Evolutionary conservation across 2,797 vertebrate species (phyloP), one percentile per base, ranked within the genome.

Genomic region (Carapus acus): DNA sequence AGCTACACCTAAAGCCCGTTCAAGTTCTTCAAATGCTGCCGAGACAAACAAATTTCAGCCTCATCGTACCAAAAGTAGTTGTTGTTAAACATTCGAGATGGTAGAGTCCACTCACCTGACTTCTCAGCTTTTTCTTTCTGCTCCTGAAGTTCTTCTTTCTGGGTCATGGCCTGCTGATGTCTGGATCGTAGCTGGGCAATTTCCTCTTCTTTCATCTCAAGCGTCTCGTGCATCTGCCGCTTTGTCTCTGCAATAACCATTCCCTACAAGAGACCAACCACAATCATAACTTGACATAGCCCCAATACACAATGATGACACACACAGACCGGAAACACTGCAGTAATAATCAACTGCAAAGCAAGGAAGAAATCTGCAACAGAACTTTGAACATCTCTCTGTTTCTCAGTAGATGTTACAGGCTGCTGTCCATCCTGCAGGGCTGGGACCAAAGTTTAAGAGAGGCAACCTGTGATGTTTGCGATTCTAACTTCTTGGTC

Each of bases 231-330:
- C 94, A 98, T 98, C 76, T 98, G 96, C 7, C 94, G 86, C 80
- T 99, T 97, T 18, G 94, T 96, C 86, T 99, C 94, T 27, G 96
- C 94, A 56, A 98, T 96, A 27, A 98, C 93, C 94, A 98, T 97
- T 49, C 94, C 96, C 96, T 98, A 53, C 43, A 69, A 56, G 50
- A 18, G 6, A 47, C 47, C 6, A 22, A 52, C 1, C 46, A 24
- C 39, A 6, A 45, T 42, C 39, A 64, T 3, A 45, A n/a, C n/a
- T n/a, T n/a, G n/a, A n/a, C n/a, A n/a, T n/a, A n/a, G n/a, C n/a
- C n/a, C n/a, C n/a, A n/a, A n/a, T n/a, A n/a, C n/a, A n/a, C n/a
- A n/a, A n/a, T n/a, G n/a, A n/a, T n/a, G n/a, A n/a, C n/a, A n/a
- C n/a, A n/a, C n/a, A n/a, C n/a, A n/a, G n/a, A n/a, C n/a, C n/a